Percentiles rank a stretch among this genome's conserved stretches.
These are phyloP conservation scores for Etheostoma spectabile DNA, from an alignment of 2,113 vertebrate species.

Conservation along the genomic window DNA sequence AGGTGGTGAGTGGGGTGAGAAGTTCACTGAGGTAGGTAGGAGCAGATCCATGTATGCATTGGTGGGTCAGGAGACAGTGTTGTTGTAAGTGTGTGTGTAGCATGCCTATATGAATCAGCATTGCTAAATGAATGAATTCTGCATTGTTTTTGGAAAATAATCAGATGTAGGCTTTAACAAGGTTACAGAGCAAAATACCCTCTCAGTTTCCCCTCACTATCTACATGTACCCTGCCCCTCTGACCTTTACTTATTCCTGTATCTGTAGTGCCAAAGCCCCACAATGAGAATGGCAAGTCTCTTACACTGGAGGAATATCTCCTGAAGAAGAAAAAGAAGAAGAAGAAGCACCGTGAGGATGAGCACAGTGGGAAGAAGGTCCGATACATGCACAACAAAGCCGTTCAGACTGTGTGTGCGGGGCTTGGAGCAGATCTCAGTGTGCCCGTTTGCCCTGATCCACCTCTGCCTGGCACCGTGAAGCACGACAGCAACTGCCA, in stretches of 20 bases:
- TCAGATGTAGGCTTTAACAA: background rate
- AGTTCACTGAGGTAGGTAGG: too few relatives aligned
- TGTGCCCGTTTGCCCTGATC: conserved; percentile 75
- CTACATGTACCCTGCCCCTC: background rate
- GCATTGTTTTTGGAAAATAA: background rate
- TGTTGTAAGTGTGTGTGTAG: background rate
- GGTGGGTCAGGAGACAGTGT: background rate
- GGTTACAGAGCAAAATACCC: background rate
- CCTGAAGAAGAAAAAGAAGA: conserved; percentile 97
- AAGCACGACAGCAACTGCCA: conserved; percentile 87
- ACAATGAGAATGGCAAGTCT: conserved; percentile 91
- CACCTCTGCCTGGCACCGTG: conserved; percentile 78
- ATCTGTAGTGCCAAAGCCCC: conserved; percentile 86
- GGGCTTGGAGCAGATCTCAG: conserved; percentile 80
- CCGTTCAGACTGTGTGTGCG: conserved; percentile 93
- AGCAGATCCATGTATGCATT: too few relatives aligned
- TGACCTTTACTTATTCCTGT: background rate
- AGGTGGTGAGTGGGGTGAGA: too few relatives aligned
- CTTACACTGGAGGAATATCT: conserved; percentile 90
- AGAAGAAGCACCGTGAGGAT: conserved; percentile 94
- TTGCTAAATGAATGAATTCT: background rate
- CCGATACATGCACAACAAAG: conserved; percentile 90
- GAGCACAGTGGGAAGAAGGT: conserved; percentile 87
- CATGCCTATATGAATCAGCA: background rate
- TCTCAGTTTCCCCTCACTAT: background rate